Base-by-base conservation (phyloP, 2,113 vertebrate genomes). In the Panurus biarmicus region DNA sequence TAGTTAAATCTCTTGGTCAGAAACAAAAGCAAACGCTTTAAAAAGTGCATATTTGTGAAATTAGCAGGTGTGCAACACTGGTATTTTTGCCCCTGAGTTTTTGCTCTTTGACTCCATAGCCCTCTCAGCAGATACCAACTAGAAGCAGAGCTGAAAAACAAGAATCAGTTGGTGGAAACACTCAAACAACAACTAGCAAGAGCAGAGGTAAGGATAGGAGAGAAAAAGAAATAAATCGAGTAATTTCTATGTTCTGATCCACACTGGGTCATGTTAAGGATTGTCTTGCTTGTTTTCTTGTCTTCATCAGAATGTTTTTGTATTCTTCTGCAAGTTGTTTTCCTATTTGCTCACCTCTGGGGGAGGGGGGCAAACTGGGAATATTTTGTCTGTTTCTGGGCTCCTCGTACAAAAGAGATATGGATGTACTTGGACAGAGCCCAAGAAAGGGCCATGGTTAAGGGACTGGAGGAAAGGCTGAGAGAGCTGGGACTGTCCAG, bases 131-230 rank as follows among this genome's bases (percentile, higher is more conserved):
- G 96, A 74, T 80, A 96, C 64, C 98, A 92, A 77, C 72, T 96
- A 50, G 97, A 98, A 83, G 33, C 97, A 53, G 98, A 98, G 21
- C 94, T 98, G 60, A 97, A 96, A 75, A 96, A 88, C 47, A 97
- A 97, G 92, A 98, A 97, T 66, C 97, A 97, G 85, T 44, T 97
- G 42, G 87, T 98, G 72, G 96, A 98, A 87, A 90, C 96, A 8
- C 94, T 90, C 77, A 98, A 97, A 66, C 92, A 95, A 31, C 97
- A 97, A 60, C 36, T 98, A 89, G 76, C 80, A 42, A 95, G 65
- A 86, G 95, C 89, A 75, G 97, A 97, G 97, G 98, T 98, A 87
- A 78, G 90, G 61, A 45, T 5, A 44, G 29, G 14, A 23, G 11
- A 18, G 12, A 10, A 26, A 16, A 58, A 73, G 6, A 45, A 56